These are phyloP conservation scores for Thalassoma bifasciatum DNA, from an alignment of 2,113 vertebrate species.

Conservation along the genomic window DNA sequence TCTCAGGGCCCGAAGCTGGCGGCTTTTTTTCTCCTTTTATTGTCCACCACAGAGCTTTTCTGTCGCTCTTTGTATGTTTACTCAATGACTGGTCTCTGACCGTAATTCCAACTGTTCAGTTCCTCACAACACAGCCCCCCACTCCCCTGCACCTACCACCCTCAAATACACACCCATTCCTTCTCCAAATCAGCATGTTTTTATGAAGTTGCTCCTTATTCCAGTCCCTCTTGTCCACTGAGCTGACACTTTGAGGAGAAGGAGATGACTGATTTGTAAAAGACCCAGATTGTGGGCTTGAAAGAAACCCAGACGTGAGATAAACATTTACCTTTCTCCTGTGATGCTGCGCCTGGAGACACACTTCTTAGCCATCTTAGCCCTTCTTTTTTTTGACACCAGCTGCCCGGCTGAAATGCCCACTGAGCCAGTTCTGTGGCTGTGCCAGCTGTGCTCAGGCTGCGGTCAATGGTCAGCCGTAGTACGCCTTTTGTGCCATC, in stretches of 20 bases:
- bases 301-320: conserved; percentile 56
- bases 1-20: conserved; percentile 84
- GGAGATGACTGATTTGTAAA: conserved; percentile 58
- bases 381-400: conserved; percentile 15
- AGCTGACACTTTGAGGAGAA: conserved; percentile 48
- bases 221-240: conserved; percentile 60
- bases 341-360: conserved; percentile 2
- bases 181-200: conserved; percentile 50
- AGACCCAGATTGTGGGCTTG: conserved; percentile 45
- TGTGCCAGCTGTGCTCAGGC: conserved; percentile 65
- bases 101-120: conserved; percentile 84
- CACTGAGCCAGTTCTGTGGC: conserved; percentile 71
- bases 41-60: conserved; percentile 81
- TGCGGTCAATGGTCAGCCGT: conserved; percentile 63
- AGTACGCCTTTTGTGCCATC: conserved; percentile 68
- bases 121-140: conserved; percentile 81
- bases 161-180: conserved; percentile 57
- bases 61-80: conserved; percentile 86
- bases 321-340: conserved; percentile 67
- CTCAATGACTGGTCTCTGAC: conserved; percentile 84
- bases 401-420: conserved; percentile 51
- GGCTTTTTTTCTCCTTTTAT: conserved; percentile 79
- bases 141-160: conserved; percentile 56
- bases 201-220: conserved; percentile 75
- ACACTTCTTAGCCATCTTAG: conserved; percentile 17